These are phyloP conservation scores for Grammomys dolichurus DNA, from an alignment of 2,113 vertebrate genomes.

Conservation along the genomic window DNA sequence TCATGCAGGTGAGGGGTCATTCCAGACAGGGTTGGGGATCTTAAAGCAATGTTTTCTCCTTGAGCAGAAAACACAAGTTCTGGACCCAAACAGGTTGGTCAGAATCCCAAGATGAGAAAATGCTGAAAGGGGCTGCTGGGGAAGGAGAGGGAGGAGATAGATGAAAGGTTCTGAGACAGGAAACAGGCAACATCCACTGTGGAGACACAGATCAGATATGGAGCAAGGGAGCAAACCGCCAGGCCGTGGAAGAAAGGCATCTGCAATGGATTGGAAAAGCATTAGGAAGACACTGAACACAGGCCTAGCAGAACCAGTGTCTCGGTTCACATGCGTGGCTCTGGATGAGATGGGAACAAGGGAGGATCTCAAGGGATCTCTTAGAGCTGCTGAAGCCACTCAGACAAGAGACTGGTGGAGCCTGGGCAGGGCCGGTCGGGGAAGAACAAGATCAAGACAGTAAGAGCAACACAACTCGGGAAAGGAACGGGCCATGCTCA, in stretches of 20 bases:
- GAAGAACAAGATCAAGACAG: background rate
- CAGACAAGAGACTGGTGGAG: background rate
- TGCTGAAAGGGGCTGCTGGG: background rate
- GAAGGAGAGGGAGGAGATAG: background rate
- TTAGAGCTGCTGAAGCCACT: background rate
- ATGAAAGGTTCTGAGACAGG: too few species aligned
- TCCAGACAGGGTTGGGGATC: background rate
- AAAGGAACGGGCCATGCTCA: accelerated
- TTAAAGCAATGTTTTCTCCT: background rate
- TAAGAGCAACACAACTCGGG: background rate
- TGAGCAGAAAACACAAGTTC: background rate
- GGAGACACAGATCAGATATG: background rate
- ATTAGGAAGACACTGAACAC: background rate
- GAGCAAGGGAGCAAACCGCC: background rate
- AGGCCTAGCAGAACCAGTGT: background rate
- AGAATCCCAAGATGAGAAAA: background rate
- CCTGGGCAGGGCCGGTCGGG: background rate
- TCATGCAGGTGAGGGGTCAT: accelerated
- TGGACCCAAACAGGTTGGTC: background rate
- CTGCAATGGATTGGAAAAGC: background rate
- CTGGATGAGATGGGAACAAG: background rate
- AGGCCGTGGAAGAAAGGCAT: background rate
- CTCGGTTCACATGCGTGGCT: background rate
- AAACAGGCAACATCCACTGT: background rate
- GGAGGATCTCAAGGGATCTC: background rate